Evolutionary conservation across 2,113 vertebrate species (phyloP).

Genomic region (Gorsachius goisagi): DNA sequence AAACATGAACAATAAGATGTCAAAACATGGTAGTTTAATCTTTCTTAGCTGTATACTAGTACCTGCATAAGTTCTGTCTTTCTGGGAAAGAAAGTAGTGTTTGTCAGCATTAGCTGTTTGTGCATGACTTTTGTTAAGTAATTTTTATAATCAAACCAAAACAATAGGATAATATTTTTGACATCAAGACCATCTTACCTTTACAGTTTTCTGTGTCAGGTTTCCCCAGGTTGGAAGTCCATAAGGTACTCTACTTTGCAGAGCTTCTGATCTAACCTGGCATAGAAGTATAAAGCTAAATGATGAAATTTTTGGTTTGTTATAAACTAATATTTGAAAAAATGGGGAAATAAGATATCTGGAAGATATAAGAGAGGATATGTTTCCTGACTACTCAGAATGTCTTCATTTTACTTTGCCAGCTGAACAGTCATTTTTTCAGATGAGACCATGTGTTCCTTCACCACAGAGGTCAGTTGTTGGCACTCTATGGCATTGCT

Average conservation of each 20-base stretch:
- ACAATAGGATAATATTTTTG: not conserved
- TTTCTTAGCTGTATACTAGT: not conserved
- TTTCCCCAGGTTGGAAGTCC: not conserved
- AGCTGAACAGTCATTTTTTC: not conserved
- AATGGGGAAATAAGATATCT: not conserved
- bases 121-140: not conserved
- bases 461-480: not conserved
- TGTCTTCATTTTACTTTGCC: not conserved
- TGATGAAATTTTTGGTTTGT: not conserved
- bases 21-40: not conserved
- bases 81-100: not conserved
- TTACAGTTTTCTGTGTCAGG: not conserved
- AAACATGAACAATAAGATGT: not conserved
- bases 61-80: not conserved
- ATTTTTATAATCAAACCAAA: not conserved
- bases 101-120: not conserved
- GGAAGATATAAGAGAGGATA: not conserved
- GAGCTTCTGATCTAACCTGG: not conserved
- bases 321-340: not conserved
- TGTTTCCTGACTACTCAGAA: not conserved
- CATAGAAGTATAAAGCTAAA: not conserved
- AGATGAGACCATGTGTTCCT: rapidly evolving
- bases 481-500: not conserved
- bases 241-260: not conserved
- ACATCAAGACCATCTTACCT: not conserved